A percentile compares a stretch with the other conserved stretches of the same genome.
Evolutionary conservation across 2,797 vertebrate species (phyloP).

Genomic region (Anniella stebbinsi): DNA sequence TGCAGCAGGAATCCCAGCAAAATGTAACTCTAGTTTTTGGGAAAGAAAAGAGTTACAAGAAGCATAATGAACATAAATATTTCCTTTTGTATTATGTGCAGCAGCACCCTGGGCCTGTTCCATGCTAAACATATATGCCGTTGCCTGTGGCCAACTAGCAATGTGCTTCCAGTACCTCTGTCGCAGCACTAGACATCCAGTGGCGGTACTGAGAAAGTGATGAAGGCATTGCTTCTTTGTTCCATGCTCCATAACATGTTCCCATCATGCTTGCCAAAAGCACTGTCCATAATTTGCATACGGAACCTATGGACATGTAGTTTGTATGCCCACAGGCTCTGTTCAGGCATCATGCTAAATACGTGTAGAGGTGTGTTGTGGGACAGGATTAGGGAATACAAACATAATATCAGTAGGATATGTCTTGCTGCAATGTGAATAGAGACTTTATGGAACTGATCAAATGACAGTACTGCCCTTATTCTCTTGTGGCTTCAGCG

Average conservation of each 20-base stretch:
- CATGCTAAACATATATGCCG: no score
- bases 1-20: not conserved
- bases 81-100: no score
- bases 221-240: not conserved
- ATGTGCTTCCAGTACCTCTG: not conserved
- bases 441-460: not conserved
- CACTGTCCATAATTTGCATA: not conserved
- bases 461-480: not conserved
- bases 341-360: not conserved
- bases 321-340: not conserved
- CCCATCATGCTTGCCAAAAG: not conserved
- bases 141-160: no score
- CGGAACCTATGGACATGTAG: not conserved
- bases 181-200: not conserved
- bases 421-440: not conserved
- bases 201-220: not conserved
- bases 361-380: not conserved
- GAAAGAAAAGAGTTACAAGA: no score
- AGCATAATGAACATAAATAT: no score
- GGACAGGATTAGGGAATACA: not conserved
- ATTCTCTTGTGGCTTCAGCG: not conserved
- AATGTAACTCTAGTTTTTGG: no score
- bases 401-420: not conserved
- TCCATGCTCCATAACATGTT: not conserved
- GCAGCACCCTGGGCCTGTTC: no score